Conservation (phyloP, 2,113 vertebrate genomes). For the Dipodomys spectabilis region DNA sequence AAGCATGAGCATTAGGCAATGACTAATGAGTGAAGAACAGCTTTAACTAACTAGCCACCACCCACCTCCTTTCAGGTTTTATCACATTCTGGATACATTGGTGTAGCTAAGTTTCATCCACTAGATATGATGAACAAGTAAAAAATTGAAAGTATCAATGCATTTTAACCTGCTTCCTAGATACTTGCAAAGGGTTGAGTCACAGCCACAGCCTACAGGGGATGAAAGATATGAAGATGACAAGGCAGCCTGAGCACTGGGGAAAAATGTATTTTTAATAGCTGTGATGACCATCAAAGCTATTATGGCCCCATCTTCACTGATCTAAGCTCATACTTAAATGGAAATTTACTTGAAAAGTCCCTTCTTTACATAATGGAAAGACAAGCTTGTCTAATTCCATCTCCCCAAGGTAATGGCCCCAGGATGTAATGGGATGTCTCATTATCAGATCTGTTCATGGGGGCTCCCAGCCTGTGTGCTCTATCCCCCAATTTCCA, state of each 20-base stretch:
- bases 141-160: not conserved
- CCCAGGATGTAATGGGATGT: slow-evolving; percentile 57
- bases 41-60: not conserved
- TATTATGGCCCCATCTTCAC: slow-evolving; percentile 76
- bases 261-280: slow-evolving; percentile 78
- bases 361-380: slow-evolving; percentile 82
- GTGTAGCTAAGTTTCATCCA: not conserved
- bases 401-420: slow-evolving; percentile 74
- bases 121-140: not conserved
- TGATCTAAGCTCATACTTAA: slow-evolving; percentile 77
- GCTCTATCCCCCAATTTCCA: not conserved
- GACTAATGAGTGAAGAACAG: not conserved
- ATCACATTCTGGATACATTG: not conserved
- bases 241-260: slow-evolving; percentile 54
- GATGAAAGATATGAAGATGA: slow-evolving; percentile 59
- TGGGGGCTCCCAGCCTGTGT: not conserved
- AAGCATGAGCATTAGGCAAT: not conserved
- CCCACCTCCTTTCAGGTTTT: not conserved
- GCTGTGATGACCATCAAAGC: slow-evolving; percentile 76
- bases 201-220: slow-evolving; percentile 46
- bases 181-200: slow-evolving; percentile 51
- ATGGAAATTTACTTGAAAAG: slow-evolving; percentile 82
- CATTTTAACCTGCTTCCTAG: slow-evolving; percentile 24
- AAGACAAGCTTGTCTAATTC: slow-evolving; percentile 67
- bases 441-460: slow-evolving; percentile 12